These are phyloP conservation scores for Myotis yumanensis DNA, from an alignment of 2,113 vertebrate species.

Conservation along the genomic window DNA sequence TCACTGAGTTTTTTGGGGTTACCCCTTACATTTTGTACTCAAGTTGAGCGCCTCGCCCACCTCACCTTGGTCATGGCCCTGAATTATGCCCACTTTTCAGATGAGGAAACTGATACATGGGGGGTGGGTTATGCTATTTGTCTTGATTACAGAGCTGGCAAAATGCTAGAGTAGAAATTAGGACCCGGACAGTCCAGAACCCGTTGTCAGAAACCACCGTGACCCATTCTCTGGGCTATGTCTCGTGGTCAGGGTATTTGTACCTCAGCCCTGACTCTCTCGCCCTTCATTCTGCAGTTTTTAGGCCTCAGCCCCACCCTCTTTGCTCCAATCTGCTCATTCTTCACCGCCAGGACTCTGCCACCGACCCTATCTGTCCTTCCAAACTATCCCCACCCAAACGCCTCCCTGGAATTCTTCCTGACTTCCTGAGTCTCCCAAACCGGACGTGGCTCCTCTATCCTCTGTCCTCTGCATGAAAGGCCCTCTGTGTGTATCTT, in stretches of 20 bases:
- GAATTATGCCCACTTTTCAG: neutral
- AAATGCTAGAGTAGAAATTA: neutral
- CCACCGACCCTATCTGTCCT: neutral
- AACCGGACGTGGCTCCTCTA: neutral
- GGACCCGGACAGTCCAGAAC: neutral
- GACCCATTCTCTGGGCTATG: neutral
- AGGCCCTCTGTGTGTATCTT: neutral
- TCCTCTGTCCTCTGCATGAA: neutral
- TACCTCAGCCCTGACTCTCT: neutral
- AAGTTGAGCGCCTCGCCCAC: neutral
- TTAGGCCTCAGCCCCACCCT: neutral
- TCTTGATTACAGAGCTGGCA: neutral
- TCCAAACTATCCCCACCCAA: neutral
- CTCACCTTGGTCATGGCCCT: neutral
- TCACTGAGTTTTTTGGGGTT: neutral
- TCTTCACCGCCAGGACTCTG: neutral
- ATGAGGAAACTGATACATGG: neutral
- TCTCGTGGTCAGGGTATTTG: neutral
- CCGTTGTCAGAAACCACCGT: neutral
- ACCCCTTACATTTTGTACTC: neutral
- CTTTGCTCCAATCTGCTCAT: neutral
- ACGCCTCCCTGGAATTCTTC: neutral
- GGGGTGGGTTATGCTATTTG: neutral
- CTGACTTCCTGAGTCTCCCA: conserved; percentile 35
- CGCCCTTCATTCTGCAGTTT: neutral